Base-by-base conservation (phyloP, 2,888 invertebrate species). In the Toxonevra muliebris region DNA sequence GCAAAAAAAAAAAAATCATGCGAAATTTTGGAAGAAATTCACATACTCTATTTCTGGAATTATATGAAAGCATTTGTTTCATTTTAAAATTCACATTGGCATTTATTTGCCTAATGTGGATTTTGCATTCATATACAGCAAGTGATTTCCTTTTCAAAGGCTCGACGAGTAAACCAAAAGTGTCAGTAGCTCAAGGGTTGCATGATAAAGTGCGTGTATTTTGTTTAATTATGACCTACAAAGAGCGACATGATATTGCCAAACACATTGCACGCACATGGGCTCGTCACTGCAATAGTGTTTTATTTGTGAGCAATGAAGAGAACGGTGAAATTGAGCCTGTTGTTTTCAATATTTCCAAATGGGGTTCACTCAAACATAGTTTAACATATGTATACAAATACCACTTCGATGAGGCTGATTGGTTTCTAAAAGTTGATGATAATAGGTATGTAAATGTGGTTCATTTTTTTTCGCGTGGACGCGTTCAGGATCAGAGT, bases 371-470 rank as follows among this genome's bases (percentile, higher is more conserved):
- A 87, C 97, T 97, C 2, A 96, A 95, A 84, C 92, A 90, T 73
- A 95, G 96, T 0, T 95, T 96, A 82, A 89, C 90, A 77, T 94
- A 95, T 82, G 90, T 94, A 13, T 93, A 94, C 80, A 88, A 93
- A 73, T 87, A 95, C 79, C 90, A 96, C 82, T 86, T 90, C 58
- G 87, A 94, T 75, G 89, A 95, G 63, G 93, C 92, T 4, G 96
- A 97, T 85, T 98, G 96, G 96, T 97, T 98, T 84, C 87, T 97
- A 81, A 98, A 97, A 85, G 97, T 97, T 40, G 97, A 97, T 80
- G 97, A 97, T 85, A 96, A 97, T 82, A 97, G 97, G 97, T 97
- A 68, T 63, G 73, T 58, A 4, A 1, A n/a, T n/a, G n/a, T n/a
- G n/a, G n/a, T n/a, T n/a, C n/a, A n/a, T n/a, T n/a, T n/a, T n/a